These are phyloP conservation scores for Hybognathus amarus DNA, from an alignment of 2,797 vertebrate species.

Conservation along the genomic window DNA sequence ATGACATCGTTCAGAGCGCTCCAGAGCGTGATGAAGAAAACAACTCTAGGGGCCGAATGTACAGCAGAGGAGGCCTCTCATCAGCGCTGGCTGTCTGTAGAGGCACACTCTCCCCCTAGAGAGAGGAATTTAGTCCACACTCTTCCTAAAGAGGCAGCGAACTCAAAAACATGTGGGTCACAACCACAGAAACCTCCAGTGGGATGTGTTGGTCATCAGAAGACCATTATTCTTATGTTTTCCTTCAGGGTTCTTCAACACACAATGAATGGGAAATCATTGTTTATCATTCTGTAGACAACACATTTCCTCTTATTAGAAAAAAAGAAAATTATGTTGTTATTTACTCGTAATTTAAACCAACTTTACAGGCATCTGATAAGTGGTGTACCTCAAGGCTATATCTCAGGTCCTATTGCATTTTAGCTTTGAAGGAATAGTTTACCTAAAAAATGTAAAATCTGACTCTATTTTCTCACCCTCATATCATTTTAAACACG, in stretches of 20 bases:
- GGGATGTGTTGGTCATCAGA: background rate
- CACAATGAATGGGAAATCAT: background rate
- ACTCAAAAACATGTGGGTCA: slow-evolving; percentile 14
- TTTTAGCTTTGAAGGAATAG: background rate
- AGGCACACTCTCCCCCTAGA: slow-evolving; percentile 24
- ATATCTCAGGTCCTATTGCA: background rate
- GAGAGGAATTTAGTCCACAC: slow-evolving; percentile 25
- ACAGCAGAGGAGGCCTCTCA: background rate
- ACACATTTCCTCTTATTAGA: background rate
- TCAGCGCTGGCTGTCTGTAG: slow-evolving; percentile 23
- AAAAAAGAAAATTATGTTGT: background rate
- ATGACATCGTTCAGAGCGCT: slow-evolving; percentile 46
- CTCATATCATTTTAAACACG: background rate
- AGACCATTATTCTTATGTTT: slow-evolving; percentile 8
- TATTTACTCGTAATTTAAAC: background rate
- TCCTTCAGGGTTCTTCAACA: background rate
- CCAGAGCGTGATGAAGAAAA: slow-evolving; percentile 33
- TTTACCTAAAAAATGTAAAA: background rate
- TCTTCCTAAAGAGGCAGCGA: slow-evolving; percentile 18
- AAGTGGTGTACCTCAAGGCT: background rate
- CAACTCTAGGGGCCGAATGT: slow-evolving; percentile 11
- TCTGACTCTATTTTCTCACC: background rate
- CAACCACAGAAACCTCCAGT: background rate
- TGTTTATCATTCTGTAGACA: background rate
- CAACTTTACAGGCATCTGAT: background rate